Conservation (phyloP, 2,797 vertebrate species). For the Aldrovandia affinis region DNA sequence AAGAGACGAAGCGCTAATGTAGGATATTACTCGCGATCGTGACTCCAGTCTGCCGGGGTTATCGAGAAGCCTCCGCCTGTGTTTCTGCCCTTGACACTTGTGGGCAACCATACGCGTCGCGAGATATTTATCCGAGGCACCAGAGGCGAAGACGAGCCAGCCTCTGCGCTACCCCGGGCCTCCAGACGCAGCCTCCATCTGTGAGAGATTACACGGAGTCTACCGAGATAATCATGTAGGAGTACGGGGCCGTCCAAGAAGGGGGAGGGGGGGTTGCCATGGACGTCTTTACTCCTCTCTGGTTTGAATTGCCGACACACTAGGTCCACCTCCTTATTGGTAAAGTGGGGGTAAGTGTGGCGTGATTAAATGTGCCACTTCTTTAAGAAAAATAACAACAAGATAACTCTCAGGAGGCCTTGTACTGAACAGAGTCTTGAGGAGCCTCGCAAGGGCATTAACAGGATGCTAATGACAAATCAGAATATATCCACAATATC, state of each 20-base stretch:
- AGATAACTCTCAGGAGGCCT: background rate
- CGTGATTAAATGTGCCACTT: background rate
- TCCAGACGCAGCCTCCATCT: constrained; percentile 66
- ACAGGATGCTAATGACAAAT: background rate
- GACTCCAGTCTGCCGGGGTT: constrained; percentile 72
- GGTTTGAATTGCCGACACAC: background rate
- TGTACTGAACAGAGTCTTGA: background rate
- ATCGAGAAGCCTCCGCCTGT: constrained; percentile 51
- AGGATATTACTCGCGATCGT: constrained; percentile 35
- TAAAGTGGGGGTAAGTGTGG: background rate
- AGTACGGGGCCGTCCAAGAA: constrained; percentile 44
- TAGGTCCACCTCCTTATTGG: background rate
- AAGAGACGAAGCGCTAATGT: background rate
- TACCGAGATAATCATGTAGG: constrained; percentile 55
- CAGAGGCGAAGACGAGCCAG: constrained; percentile 65
- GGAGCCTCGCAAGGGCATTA: background rate
- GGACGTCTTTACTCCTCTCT: background rate
- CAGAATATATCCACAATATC: background rate
- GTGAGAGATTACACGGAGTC: constrained; percentile 57
- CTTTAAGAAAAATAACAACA: background rate
- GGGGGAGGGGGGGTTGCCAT: background rate
- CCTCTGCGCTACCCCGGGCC: constrained; percentile 60
- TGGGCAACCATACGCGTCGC: constrained; percentile 39
- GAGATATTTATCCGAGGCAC: constrained; percentile 59
- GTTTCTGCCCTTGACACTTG: background rate